Conservation (phyloP, 1,140 invertebrate species). For the Aphelinus certus region DNA sequence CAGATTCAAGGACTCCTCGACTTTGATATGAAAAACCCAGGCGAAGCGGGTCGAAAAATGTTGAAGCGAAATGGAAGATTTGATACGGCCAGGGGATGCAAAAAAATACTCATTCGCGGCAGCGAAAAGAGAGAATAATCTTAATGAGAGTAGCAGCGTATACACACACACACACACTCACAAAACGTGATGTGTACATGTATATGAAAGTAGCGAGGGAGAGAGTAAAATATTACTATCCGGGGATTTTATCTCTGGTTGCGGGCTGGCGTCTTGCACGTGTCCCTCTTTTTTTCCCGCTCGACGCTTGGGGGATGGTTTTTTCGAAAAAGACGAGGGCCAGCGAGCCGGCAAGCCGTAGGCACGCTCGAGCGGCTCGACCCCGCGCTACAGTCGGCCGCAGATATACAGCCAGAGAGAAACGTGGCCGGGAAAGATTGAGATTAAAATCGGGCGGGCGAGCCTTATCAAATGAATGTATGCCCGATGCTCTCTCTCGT, state of each 20-base stretch:
- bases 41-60: too few relatives aligned
- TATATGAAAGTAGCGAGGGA: slow-evolving; percentile 25
- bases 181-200: not conserved
- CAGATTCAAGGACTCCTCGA: too few relatives aligned
- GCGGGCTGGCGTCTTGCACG: not conserved
- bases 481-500: not conserved
- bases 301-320: slow-evolving; percentile 6
- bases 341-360: slow-evolving; percentile 3
- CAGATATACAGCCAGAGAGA: not conserved
- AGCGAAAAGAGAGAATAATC: not conserved
- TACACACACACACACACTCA: not conserved
- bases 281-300: slow-evolving; percentile 19
- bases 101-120: too few relatives aligned
- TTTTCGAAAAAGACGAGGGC: slow-evolving; percentile 35
- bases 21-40: too few relatives aligned
- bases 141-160: slow-evolving; percentile 24
- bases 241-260: slow-evolving; percentile 14
- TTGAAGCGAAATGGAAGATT: not conserved
- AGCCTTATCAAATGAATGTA: not conserved
- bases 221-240: slow-evolving; percentile 34
- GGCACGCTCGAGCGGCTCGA: slow-evolving; percentile 25
- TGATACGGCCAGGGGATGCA: not conserved
- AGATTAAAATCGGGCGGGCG: slow-evolving; percentile 34
- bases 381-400: not conserved
- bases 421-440: slow-evolving; percentile 31